Evolutionary conservation across 1,140 invertebrate species (phyloP).

Genomic region (Leptonema lineaticorne): DNA sequence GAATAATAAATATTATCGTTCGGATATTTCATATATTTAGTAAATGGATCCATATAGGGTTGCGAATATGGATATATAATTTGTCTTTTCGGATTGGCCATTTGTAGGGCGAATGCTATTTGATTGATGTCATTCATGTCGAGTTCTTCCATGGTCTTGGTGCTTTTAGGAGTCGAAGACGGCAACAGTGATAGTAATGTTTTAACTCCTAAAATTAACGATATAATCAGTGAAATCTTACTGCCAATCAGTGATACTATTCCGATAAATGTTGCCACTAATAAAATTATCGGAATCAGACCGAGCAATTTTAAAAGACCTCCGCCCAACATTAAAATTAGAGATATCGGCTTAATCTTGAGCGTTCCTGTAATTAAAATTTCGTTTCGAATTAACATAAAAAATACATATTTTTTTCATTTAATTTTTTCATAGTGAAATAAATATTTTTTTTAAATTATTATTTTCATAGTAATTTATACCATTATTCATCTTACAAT

Average conservation of each 20-base stretch:
- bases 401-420: too few relatives aligned
- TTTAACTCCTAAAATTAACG: conserved; percentile 24
- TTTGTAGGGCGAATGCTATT: neutral
- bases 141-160: neutral
- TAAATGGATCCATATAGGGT: neutral
- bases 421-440: too few relatives aligned
- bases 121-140: neutral
- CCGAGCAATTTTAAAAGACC: conserved; percentile 46
- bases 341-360: conserved; percentile 27
- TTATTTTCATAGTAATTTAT: too few relatives aligned
- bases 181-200: conserved; percentile 26
- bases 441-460: too few relatives aligned
- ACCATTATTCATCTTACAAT: too few relatives aligned
- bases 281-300: conserved; percentile 45
- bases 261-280: conserved; percentile 45
- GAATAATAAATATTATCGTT: neutral
- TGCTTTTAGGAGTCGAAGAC: neutral
- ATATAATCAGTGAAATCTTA: conserved; percentile 42
- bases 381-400: too few relatives aligned
- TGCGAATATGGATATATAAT: neutral
- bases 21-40: conserved; percentile 3
- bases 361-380: conserved; percentile 25
- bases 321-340: conserved; percentile 47
- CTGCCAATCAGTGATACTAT: conserved; percentile 43
- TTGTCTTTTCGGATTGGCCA: neutral